A percentile compares a stretch with the other conserved stretches of the same genome.
Evolutionary conservation across 1,140 invertebrate genomes (phyloP).

Genomic region (Heliconius hewitsoni): DNA sequence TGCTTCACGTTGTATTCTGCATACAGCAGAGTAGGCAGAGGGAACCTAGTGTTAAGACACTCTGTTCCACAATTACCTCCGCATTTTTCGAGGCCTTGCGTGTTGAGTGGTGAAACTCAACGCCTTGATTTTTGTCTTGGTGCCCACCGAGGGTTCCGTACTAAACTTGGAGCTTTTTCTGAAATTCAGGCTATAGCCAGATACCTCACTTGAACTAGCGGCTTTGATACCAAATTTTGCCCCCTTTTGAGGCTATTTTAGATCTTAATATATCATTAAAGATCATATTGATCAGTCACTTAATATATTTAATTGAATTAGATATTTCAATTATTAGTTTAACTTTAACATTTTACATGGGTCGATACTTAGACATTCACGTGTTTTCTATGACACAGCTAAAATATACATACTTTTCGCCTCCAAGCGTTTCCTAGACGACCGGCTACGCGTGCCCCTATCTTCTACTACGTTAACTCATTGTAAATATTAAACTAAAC

Average conservation of each 20-base stretch:
- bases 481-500: neutral
- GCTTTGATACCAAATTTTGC: too few species aligned
- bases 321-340: neutral
- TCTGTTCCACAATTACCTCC: neutral
- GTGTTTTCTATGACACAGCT: neutral
- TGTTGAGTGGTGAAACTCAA: neutral
- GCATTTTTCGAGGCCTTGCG: neutral
- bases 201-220: too few species aligned
- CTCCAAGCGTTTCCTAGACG: conserved; percentile 15
- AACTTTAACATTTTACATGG: neutral
- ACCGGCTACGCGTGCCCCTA: conserved; percentile 24
- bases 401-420: conserved; percentile 13
- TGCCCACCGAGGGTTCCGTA: too few species aligned
- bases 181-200: too few species aligned
- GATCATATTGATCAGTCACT: too few species aligned
- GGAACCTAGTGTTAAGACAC: too few species aligned
- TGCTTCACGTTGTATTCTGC: too few species aligned
- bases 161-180: too few species aligned
- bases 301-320: too few species aligned
- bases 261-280: too few species aligned
- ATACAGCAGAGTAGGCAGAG: too few species aligned
- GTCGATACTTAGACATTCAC: neutral
- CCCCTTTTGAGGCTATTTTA: too few species aligned
- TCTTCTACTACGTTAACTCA: conserved; percentile 5
- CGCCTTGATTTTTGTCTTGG: neutral